phyloP scores from a whole-genome alignment of 2,113 vertebrate species.

The Macrotus californicus region DNA sequence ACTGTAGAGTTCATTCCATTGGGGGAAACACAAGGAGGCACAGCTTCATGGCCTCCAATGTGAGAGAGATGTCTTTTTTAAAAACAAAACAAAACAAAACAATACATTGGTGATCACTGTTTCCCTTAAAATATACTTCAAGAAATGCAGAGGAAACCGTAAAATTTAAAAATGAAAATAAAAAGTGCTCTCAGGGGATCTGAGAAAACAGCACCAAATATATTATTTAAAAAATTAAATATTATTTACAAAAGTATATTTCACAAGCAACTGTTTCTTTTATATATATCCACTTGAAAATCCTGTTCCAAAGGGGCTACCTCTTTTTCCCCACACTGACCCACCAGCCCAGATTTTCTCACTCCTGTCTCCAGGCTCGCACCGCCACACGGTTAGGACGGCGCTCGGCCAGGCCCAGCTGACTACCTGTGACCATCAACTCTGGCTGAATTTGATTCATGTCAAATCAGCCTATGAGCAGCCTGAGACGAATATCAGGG shows the following conservation, averaged over 20 bases:
- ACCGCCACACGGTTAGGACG: too few species aligned
- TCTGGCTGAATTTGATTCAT: background rate
- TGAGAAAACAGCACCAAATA: slow-evolving; percentile 86
- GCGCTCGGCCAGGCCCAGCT: background rate
- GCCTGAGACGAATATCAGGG: background rate
- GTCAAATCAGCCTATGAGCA: slow-evolving; percentile 31
- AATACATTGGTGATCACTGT: slow-evolving; percentile 29
- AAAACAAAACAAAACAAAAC: background rate
- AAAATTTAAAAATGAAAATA: slow-evolving; percentile 70
- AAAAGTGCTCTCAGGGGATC: slow-evolving; percentile 80
- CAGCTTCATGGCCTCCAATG: slow-evolving; percentile 52
- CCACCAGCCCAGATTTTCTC: background rate
- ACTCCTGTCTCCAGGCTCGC: background rate
- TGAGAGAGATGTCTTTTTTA: background rate
- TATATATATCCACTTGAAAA: slow-evolving; percentile 77
- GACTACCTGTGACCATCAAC: background rate
- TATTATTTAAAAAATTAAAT: slow-evolving; percentile 85
- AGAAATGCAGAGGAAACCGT: slow-evolving; percentile 74
- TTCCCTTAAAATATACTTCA: slow-evolving; percentile 78
- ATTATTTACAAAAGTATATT: slow-evolving; percentile 84
- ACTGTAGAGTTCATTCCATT: background rate
- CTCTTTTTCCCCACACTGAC: slow-evolving; percentile 10
- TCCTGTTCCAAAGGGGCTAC: slow-evolving; percentile 67
- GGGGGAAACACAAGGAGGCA: slow-evolving; percentile 4
- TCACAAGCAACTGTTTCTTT: slow-evolving; percentile 69